A percentile compares a stretch with the other conserved stretches of the same genome.
Evolutionary conservation across 2,113 vertebrate species (phyloP).

Genomic region (Mormyrus iriodes): DNA sequence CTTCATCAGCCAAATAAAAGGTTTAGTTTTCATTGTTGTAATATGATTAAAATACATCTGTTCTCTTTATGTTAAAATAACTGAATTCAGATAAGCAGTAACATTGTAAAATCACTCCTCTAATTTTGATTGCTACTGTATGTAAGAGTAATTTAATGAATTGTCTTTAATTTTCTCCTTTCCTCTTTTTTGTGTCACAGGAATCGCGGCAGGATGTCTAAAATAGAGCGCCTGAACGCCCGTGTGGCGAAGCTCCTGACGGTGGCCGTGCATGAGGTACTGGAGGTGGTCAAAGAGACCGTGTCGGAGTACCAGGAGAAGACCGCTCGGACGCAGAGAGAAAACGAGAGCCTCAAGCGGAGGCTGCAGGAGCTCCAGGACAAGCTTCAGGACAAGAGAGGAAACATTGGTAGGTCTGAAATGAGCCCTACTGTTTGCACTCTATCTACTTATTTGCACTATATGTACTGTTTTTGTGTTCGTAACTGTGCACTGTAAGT

Average conservation of each 20-base stretch:
- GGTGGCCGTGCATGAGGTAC: conserved; percentile 39
- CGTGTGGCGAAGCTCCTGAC: conserved; percentile 40
- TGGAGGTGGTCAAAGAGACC: conserved; percentile 42
- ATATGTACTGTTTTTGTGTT: neutral
- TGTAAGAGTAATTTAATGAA: neutral
- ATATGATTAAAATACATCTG: no score
- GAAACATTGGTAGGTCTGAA: conserved; percentile 23
- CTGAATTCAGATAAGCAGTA: neutral
- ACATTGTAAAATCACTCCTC: neutral
- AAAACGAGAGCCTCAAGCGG: conserved; percentile 40
- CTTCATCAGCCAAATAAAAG: neutral
- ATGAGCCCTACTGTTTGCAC: neutral
- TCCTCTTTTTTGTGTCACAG: neutral
- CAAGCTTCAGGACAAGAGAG: conserved; percentile 10
- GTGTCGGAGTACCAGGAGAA: conserved; percentile 45
- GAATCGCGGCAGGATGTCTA: conserved; percentile 36
- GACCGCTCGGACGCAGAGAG: conserved; percentile 40
- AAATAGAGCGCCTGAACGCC: conserved; percentile 43
- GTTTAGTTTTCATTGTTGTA: neutral
- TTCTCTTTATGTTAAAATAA: neutral
- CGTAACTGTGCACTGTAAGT: neutral
- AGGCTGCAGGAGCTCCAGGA: conserved; percentile 43
- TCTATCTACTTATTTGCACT: neutral
- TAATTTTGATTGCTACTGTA: neutral
- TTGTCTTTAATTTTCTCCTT: neutral